Evolutionary conservation across 1,140 invertebrate genomes (phyloP).

Genomic region (Drosophila pallidifrons): DNA sequence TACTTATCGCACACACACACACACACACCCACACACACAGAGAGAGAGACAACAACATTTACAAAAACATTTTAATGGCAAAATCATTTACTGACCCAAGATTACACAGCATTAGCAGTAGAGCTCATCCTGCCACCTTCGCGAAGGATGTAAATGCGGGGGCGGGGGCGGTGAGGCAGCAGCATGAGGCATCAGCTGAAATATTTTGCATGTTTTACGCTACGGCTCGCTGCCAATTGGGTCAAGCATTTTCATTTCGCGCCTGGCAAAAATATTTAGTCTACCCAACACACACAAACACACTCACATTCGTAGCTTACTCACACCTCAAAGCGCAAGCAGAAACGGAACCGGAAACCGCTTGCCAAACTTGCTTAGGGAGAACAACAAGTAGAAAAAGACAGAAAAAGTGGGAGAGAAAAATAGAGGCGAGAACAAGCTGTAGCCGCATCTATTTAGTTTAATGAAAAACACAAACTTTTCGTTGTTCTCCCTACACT

Average conservation of each 20-base stretch:
- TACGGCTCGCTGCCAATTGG: conserved; percentile 62
- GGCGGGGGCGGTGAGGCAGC: too few species aligned
- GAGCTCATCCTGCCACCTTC: conserved; percentile 13
- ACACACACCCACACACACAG: neutral
- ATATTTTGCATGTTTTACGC: conserved; percentile 68
- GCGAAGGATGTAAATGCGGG: neutral
- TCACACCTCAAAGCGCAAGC: neutral
- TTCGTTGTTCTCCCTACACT: conserved; percentile 3
- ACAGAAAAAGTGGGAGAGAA: neutral
- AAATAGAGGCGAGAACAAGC: neutral
- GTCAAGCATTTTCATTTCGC: conserved; percentile 81
- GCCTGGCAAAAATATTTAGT: conserved; percentile 60
- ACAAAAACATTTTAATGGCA: conserved; percentile 49
- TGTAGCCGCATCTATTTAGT: conserved; percentile 72
- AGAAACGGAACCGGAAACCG: conserved; percentile 43
- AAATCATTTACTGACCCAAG: conserved; percentile 62
- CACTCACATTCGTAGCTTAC: neutral
- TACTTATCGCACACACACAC: conserved; percentile 38
- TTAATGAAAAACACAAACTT: conserved; percentile 78
- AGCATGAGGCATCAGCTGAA: neutral
- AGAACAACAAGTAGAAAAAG: neutral
- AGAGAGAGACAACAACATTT: neutral
- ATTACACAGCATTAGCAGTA: conserved; percentile 37
- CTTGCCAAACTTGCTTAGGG: conserved; percentile 35
- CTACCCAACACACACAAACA: neutral